Conservation (phyloP, 1,140 invertebrate genomes). For the Panagrolaimus sp. region DNA sequence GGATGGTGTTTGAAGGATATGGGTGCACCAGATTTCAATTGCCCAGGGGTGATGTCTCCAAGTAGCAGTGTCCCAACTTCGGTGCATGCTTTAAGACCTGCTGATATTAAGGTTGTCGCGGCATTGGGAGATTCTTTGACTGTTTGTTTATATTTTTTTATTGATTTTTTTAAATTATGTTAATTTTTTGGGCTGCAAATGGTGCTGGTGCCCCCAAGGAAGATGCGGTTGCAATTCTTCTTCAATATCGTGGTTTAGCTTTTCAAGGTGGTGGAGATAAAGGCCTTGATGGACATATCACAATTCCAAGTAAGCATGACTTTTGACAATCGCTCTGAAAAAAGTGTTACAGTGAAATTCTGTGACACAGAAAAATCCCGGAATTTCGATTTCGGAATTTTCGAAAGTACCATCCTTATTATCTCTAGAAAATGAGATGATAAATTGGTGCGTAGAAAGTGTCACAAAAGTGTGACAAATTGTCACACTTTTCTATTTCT, state of each 20-base stretch:
- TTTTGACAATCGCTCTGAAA: too few species aligned
- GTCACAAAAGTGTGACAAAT: too few species aligned
- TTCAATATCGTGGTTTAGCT: slow-evolving; percentile 73
- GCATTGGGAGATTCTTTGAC: slow-evolving; percentile 75
- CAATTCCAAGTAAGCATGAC: slow-evolving; percentile 68
- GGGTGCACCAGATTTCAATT: slow-evolving; percentile 19
- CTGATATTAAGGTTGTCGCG: slow-evolving; percentile 73
- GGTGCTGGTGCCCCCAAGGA: slow-evolving; percentile 68
- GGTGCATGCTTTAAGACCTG: slow-evolving; percentile 68
- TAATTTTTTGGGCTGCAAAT: slow-evolving; percentile 71
- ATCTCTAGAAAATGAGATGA: too few species aligned
- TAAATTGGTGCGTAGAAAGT: too few species aligned
- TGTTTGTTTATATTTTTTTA: too few species aligned
- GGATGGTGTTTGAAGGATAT: too few species aligned
- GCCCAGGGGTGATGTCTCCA: slow-evolving; percentile 10
- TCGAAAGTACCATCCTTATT: too few species aligned
- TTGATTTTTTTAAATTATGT: too few species aligned
- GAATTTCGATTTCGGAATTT: too few species aligned
- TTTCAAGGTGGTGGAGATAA: slow-evolving; percentile 72
- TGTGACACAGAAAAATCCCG: too few species aligned
- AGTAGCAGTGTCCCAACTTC: slow-evolving; percentile 60
- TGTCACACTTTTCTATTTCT: too few species aligned
- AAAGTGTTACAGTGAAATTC: too few species aligned
- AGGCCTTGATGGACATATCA: slow-evolving; percentile 71
- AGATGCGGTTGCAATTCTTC: slow-evolving; percentile 70